A percentile compares a stretch with the other conserved stretches of the same genome.
phyloP scores from a whole-genome alignment of 1,140 invertebrate species.

The Polyergus mexicanus region DNA sequence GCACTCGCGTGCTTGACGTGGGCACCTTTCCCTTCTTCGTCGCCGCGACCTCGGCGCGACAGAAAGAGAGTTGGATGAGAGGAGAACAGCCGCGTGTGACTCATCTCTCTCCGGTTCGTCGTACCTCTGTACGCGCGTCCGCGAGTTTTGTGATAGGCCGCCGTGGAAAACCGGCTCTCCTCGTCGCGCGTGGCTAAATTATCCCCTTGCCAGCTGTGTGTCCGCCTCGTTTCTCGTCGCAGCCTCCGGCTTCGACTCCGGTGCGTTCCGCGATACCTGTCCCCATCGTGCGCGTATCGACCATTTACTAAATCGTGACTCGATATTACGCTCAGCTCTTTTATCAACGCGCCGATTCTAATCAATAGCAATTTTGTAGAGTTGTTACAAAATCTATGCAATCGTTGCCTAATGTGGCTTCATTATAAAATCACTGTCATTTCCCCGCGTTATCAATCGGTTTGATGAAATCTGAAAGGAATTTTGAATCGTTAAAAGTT shows the following conservation, averaged over 20 bases:
- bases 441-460: conserved; percentile 5
- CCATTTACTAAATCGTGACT: neutral
- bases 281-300: neutral
- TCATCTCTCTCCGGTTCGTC: conserved; percentile 75
- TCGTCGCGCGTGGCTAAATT: conserved; percentile 74
- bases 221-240: neutral
- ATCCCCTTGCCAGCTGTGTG: conserved; percentile 66
- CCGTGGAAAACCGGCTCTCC: conserved; percentile 78
- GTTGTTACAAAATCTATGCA: neutral
- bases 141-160: conserved; percentile 74
- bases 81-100: conserved; percentile 71
- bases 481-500: neutral
- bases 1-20: conserved; percentile 33
- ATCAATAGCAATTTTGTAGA: neutral
- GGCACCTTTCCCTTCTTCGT: conserved; percentile 43
- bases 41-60: conserved; percentile 59
- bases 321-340: conserved; percentile 22
- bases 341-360: neutral
- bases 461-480: conserved; percentile 19
- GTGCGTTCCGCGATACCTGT: conserved; percentile 11
- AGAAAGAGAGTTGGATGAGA: conserved; percentile 61
- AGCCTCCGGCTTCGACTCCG: conserved; percentile 41
- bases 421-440: neutral
- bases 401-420: neutral
- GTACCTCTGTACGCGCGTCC: conserved; percentile 60